phyloP scores from a whole-genome alignment of 2,888 invertebrate genomes.

The Ophraella communa region DNA sequence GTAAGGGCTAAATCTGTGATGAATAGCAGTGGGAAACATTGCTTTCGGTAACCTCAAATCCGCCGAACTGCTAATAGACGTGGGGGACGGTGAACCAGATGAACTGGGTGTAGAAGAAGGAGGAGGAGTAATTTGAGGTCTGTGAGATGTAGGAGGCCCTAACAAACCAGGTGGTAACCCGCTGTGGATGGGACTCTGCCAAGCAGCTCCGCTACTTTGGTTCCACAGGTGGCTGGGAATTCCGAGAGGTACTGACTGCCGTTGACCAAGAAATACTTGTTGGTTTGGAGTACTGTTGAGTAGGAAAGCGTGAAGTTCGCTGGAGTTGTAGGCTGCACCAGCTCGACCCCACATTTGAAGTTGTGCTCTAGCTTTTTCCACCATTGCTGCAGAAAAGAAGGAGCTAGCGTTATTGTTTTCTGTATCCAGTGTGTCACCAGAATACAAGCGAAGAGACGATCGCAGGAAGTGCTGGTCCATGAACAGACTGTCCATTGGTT shows the following conservation, averaged over 20 bases:
- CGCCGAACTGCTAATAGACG: conserved; percentile 53
- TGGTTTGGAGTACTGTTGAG: conserved; percentile 52
- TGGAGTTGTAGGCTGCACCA: conserved; percentile 62
- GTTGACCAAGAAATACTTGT: conserved; percentile 55
- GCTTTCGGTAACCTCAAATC: conserved; percentile 60
- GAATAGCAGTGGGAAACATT: conserved; percentile 58
- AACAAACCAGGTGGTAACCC: conserved; percentile 58
- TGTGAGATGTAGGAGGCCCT: conserved; percentile 55
- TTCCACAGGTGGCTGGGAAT: conserved; percentile 61
- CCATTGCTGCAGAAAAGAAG: conserved; percentile 63
- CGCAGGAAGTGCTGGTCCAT: conserved; percentile 79
- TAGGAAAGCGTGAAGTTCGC: conserved; percentile 60
- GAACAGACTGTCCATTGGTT: conserved; percentile 80
- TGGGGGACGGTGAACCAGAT: conserved; percentile 68
- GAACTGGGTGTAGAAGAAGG: conserved; percentile 64
- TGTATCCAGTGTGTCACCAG: conserved; percentile 65
- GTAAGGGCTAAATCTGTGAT: conserved; percentile 61
- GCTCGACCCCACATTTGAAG: conserved; percentile 64
- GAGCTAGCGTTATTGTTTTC: conserved; percentile 60
- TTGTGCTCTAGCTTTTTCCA: conserved; percentile 65
- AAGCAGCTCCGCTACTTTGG: conserved; percentile 52
- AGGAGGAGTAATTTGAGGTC: conserved; percentile 59
- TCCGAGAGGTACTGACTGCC: conserved; percentile 55
- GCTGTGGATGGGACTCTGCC: conserved; percentile 56
- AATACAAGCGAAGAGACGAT: conserved; percentile 64